Percentiles rank a stretch among this genome's conserved stretches.
Evolutionary conservation across 2,113 vertebrate genomes (phyloP).

Genomic region (Felis chaus): DNA sequence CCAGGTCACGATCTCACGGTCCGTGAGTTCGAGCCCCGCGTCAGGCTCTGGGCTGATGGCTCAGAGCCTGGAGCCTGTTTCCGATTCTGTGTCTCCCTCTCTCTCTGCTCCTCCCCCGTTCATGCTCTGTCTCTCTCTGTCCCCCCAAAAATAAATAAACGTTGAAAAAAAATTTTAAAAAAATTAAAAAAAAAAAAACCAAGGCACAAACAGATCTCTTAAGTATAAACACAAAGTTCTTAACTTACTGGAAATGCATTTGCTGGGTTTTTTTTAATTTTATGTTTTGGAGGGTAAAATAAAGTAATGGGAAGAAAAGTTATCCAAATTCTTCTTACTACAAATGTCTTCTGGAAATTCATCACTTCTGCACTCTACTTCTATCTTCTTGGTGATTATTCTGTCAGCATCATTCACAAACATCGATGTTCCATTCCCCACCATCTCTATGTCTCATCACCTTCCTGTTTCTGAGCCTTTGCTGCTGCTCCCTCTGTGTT

Average conservation of each 20-base stretch:
- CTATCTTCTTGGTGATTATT: background rate
- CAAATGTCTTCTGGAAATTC: slow-evolving; percentile 11
- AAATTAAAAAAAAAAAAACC: too few species aligned
- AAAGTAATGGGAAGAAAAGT: background rate
- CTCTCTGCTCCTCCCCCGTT: too few species aligned
- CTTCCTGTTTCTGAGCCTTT: background rate
- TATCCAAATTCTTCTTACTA: background rate
- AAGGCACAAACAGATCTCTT: background rate
- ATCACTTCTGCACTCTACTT: background rate
- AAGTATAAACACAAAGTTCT: background rate
- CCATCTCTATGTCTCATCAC: background rate
- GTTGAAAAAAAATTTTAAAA: too few species aligned
- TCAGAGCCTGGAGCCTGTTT: too few species aligned
- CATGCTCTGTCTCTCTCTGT: too few species aligned
- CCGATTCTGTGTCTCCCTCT: too few species aligned
- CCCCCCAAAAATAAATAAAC: too few species aligned
- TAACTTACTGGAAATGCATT: background rate
- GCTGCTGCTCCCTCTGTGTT: background rate
- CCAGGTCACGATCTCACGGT: too few species aligned
- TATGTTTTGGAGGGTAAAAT: background rate
- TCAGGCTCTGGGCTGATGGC: too few species aligned
- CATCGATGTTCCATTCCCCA: background rate
- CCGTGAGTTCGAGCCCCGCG: too few species aligned
- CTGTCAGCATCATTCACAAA: background rate
- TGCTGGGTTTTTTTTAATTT: background rate